phyloP scores from a whole-genome alignment of 1,140 invertebrate genomes.

The Leptopilina boulardi region DNA sequence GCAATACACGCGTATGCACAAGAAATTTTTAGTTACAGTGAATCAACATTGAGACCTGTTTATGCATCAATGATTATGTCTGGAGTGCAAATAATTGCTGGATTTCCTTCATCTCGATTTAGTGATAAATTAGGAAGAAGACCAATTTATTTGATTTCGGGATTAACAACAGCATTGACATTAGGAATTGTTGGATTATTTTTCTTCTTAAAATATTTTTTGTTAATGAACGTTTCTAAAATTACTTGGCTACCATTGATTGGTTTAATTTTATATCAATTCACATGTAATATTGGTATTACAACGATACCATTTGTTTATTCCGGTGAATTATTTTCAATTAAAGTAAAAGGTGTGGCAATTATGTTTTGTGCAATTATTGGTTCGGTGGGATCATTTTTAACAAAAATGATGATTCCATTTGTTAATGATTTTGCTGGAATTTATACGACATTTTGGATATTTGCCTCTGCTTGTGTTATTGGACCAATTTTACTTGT shows the following conservation, averaged over 20 bases:
- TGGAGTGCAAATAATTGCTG: constrained; percentile 81
- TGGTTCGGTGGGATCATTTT: background rate
- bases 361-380: background rate
- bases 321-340: background rate
- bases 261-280: constrained; percentile 48
- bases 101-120: constrained; percentile 79
- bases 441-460: background rate
- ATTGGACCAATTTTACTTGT: background rate
- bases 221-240: constrained; percentile 54
- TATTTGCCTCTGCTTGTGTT: background rate
- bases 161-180: constrained; percentile 76
- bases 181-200: constrained; percentile 76
- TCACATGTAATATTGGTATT: background rate
- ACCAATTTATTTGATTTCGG: constrained; percentile 81
- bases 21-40: constrained; percentile 83
- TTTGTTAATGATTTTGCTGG: background rate
- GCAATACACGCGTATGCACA: constrained; percentile 86
- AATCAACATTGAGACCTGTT: constrained; percentile 74
- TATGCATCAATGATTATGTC: constrained; percentile 82
- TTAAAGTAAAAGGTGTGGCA: background rate
- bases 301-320: background rate
- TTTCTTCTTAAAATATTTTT: constrained; percentile 72
- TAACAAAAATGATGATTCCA: background rate
- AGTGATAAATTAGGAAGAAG: constrained; percentile 84
- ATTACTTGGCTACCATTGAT: constrained; percentile 67